These are phyloP conservation scores for Calonectris borealis DNA, from an alignment of 2,113 vertebrate species.

Conservation along the genomic window DNA sequence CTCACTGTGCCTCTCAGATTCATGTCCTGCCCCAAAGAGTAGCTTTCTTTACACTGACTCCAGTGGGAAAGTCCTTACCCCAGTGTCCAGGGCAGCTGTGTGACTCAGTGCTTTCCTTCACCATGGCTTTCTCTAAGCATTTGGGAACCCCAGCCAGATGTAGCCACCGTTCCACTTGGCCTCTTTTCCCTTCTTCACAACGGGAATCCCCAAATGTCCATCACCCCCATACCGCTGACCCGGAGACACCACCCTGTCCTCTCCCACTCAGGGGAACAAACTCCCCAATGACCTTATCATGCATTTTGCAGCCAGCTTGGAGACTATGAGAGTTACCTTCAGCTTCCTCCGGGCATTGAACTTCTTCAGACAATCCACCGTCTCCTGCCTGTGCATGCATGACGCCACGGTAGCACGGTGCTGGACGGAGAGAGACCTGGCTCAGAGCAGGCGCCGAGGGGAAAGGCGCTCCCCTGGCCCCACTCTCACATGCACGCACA, in stretches of 20 bases:
- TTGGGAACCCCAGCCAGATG: neutral
- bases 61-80: neutral
- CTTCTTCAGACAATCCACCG: slow-evolving; percentile 96
- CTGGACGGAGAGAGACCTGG: slow-evolving; percentile 56
- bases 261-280: neutral
- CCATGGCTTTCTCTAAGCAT: neutral
- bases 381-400: slow-evolving; percentile 98
- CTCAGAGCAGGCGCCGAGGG: neutral
- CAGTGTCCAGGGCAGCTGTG: neutral
- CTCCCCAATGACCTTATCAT: neutral
- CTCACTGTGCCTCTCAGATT: neutral
- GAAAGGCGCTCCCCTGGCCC: neutral
- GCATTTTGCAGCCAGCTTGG: neutral
- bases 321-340: slow-evolving; percentile 78
- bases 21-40: neutral
- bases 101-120: neutral
- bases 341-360: slow-evolving; percentile 95
- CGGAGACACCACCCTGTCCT: neutral
- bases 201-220: rapidly evolving
- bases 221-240: neutral
- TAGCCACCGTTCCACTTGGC: neutral
- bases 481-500: neutral
- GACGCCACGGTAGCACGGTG: slow-evolving; percentile 95
- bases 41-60: neutral
- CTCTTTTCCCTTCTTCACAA: neutral